Conservation (phyloP, 2,888 invertebrate species). For the Limnephilus rhombicus region DNA sequence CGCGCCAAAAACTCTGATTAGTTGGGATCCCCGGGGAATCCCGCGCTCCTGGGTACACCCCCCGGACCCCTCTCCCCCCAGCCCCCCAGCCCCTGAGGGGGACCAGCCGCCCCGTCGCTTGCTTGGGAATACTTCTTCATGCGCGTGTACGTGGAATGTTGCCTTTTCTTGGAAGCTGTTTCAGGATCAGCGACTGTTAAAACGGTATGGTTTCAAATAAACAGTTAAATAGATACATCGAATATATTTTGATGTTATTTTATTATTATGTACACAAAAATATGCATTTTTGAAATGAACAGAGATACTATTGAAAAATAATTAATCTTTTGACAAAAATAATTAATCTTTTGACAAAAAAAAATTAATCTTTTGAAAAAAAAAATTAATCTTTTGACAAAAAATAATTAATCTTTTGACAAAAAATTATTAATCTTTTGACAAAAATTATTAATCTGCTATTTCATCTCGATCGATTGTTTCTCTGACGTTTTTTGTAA, state of each 20-base stretch:
- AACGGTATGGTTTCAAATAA: neutral
- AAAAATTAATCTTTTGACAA: too few relatives aligned
- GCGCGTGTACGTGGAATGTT: slow-evolving; percentile 37
- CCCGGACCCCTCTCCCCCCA: slow-evolving; percentile 22
- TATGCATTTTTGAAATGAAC: neutral
- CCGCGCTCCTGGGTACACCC: slow-evolving; percentile 65
- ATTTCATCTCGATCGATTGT: too few relatives aligned
- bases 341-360: too few relatives aligned
- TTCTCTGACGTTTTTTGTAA: neutral
- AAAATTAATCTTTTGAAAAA: too few relatives aligned
- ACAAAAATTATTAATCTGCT: too few relatives aligned
- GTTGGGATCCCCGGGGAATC: slow-evolving; percentile 66
- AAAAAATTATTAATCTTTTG: too few relatives aligned
- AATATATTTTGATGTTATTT: neutral
- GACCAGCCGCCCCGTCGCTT: slow-evolving; percentile 68
- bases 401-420: too few relatives aligned
- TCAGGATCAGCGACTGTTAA: neutral
- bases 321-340: too few relatives aligned
- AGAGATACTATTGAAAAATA: too few relatives aligned
- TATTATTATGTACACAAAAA: neutral
- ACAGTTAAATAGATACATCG: neutral
- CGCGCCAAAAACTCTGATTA: slow-evolving; percentile 67
- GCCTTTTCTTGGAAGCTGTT: slow-evolving; percentile 5
- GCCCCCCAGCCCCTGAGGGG: slow-evolving; percentile 42
- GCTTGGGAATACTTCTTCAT: slow-evolving; percentile 51